Evolutionary conservation across 2,113 vertebrate species (phyloP), one percentile per base, ranked within the genome.

Genomic region (Nycticorax nycticorax): DNA sequence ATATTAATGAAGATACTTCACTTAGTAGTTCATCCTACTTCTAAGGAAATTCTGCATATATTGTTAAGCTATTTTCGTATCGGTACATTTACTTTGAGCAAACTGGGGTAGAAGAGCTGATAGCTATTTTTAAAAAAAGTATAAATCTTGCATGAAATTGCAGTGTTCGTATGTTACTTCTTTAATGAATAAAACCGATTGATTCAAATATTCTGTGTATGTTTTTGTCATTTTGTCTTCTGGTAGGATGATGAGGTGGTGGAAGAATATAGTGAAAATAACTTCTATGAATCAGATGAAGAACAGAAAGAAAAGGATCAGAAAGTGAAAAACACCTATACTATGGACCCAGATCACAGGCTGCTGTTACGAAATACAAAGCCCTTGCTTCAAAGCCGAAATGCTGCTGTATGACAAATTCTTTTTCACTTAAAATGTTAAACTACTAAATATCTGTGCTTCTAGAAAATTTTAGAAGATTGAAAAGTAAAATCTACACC

Each of bases 271-370:
- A 97, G 22, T 52, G 98, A 98, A 88, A 99, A 98, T 92, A 89
- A 98, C 26, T 99, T 99, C 95, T 99, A 99, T 83, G 99, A 98
- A 53, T 99, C 99, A 4, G 99, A 99, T 14, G 99, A 99, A 85
- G 99, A 99, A 72, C 98, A 98, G 60, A 98, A 97, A 64, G 98
- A 97, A 41, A 97, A 95, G 71, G 84, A 88, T 84, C 89, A 33
- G 37, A 93, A 89, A 6, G 93, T 95, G 60, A 97, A 96, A 57
- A 98, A 92, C 52, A 66, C 96, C 0, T 99, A 99, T 72, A 7
- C 97, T n/a, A 99, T 99, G 99, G 99, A 99, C 96, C 99, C 99
- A 6, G 99, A 99, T 92, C 99, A 99, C 94, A 97, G 99, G 17
- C 98, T 99, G 55, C 97, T 99, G 67, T 98, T 99, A 74, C 97